Percentiles rank a stretch among this genome's conserved stretches.
phyloP scores from a whole-genome alignment of 2,797 vertebrate genomes.

The Malurus leucopterus region DNA sequence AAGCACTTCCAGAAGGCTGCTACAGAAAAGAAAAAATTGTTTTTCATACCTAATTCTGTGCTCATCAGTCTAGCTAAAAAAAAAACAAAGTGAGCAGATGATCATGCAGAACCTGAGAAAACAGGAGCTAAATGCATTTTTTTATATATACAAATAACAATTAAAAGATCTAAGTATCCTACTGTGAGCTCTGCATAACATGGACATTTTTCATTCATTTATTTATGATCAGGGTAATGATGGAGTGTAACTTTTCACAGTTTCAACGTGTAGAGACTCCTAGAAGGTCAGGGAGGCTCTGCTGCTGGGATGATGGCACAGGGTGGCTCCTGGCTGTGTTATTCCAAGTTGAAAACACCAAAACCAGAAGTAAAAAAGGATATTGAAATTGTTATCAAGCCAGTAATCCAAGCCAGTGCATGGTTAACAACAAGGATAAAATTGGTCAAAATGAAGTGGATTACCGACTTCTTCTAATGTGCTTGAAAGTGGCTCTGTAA shows the following conservation, averaged over 20 bases:
- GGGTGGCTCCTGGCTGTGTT: not conserved
- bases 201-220: not conserved
- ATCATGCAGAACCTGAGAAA: not conserved
- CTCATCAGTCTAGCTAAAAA: not conserved
- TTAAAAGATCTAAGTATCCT: not conserved
- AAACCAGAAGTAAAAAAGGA: not conserved
- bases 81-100: not conserved
- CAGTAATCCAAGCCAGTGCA: not conserved
- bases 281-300: not conserved
- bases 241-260: not conserved
- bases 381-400: not conserved
- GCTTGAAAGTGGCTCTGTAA: not conserved
- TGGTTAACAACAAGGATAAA: not conserved
- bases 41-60: not conserved
- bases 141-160: fast-evolving
- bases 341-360: fast-evolving
- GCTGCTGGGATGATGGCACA: not conserved
- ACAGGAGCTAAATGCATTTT: not conserved
- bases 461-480: not conserved
- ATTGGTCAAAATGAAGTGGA: not conserved
- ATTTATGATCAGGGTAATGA: not conserved
- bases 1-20: not conserved
- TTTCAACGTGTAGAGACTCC: not conserved
- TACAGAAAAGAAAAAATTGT: not conserved
- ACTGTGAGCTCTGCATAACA: not conserved